Evolutionary conservation across 2,888 invertebrate genomes (phyloP), one percentile per base, ranked within the genome.

Genomic region (Ditula angustiorana): DNA sequence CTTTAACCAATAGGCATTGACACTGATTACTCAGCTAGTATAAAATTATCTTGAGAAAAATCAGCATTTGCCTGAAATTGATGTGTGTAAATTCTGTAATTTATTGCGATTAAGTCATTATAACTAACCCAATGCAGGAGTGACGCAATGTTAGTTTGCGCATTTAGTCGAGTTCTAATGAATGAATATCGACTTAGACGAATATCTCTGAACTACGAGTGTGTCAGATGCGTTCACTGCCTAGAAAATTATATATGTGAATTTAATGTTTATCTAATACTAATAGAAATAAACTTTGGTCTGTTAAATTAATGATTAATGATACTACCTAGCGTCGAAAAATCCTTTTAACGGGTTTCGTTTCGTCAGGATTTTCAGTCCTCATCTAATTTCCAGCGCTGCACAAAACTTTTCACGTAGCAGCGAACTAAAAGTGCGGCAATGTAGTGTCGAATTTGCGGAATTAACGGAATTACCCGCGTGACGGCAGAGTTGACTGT

Each of bases 151-250:
- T 68, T 21, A 21, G 21, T 41, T 41, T 41, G 19, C 41, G 41
- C 41, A 19, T 21, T 19, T 52, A 33, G 21, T 13, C 66, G 71
- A 68, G 67, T 67, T 53, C 69, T 79, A 80, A 81, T 82, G 81
- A 83, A 81, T 79, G 78, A 79, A 69, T 61, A 64, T 70, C 79
- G 81, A 80, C 71, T 82, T 81, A 81, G 78, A 77, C 77, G 67
- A 74, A 58, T 76, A 75, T 79, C 75, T 78, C 13, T 13, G 47
- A 13, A 26, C 16, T 3, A 7, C 35, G 5, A 5, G 10, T 35
- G 7, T 13, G 3, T 26, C 3, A 49, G 1, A 49, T 16, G 13
- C 16, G 49, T 28, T 41, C 41, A 41, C n/a, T 8, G 19, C 19
- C 2, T 19, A 3, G 8, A 8, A 19, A 41, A 10, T 19, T 5